Percentiles rank a stretch among this genome's conserved stretches.
Evolutionary conservation across 2,113 vertebrate genomes (phyloP).

Genomic region (Melanotaenia duboulayi): DNA sequence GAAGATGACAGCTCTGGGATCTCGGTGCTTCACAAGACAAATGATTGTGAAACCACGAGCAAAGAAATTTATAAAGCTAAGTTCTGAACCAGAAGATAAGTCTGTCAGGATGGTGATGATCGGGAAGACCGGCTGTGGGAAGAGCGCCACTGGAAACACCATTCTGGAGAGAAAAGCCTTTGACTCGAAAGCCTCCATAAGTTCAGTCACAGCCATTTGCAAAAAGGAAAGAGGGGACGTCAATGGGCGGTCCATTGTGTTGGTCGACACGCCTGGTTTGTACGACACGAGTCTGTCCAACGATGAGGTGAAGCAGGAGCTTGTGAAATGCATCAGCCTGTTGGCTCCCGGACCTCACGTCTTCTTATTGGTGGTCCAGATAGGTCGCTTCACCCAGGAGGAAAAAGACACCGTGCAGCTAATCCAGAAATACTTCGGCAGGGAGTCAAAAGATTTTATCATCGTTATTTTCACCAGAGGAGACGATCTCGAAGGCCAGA

Average conservation of each 20-base stretch:
- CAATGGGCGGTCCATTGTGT: background rate
- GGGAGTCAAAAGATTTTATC: conserved; percentile 23
- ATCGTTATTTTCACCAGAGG: conserved; percentile 49
- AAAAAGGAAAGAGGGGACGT: background rate
- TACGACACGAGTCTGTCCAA: conserved; percentile 22
- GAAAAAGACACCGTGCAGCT: conserved; percentile 48
- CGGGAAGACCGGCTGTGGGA: conserved; percentile 42
- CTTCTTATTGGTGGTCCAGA: conserved; percentile 48
- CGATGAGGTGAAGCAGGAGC: conserved; percentile 1
- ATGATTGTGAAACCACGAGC: background rate
- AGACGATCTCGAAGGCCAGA: background rate
- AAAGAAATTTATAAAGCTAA: background rate
- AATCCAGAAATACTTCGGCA: conserved; percentile 48
- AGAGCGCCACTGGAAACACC: conserved; percentile 57
- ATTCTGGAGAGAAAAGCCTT: conserved; percentile 22
- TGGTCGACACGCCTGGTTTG: conserved; percentile 46
- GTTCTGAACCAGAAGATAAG: background rate
- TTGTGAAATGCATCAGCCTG: conserved; percentile 41
- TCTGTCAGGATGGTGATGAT: conserved; percentile 41
- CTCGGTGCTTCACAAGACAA: conserved; percentile 17
- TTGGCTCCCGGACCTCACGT: conserved; percentile 60
- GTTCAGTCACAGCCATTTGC: conserved; percentile 23
- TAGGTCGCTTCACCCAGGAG: conserved; percentile 37
- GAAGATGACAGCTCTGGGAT: background rate
- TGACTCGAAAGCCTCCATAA: accelerated